phyloP scores from a whole-genome alignment of 2,113 vertebrate species.

The Burhinus bistriatus region DNA sequence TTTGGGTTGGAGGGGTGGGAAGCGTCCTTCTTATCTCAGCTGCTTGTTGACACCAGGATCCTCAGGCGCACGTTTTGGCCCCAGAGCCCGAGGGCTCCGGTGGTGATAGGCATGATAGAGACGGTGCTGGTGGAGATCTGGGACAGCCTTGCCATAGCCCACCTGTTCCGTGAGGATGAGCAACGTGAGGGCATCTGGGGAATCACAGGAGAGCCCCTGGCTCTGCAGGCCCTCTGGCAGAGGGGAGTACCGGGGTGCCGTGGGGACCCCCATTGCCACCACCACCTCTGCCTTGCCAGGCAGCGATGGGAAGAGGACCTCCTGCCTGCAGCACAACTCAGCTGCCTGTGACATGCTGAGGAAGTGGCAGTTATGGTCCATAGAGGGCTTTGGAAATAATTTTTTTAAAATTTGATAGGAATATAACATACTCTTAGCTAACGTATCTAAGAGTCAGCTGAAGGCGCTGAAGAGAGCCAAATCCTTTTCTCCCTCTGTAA shows the following conservation, averaged over 20 bases:
- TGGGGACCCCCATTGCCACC: not conserved
- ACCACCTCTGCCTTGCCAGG: not conserved
- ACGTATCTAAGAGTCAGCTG: not conserved
- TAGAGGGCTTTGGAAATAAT: not conserved
- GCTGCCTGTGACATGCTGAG: not conserved
- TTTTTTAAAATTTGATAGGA: not conserved
- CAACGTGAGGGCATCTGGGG: not conserved
- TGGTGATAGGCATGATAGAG: not conserved
- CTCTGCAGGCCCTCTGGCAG: fast-evolving
- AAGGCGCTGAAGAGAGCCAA: not conserved
- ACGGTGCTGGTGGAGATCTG: not conserved
- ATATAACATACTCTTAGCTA: not conserved
- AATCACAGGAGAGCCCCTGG: not conserved
- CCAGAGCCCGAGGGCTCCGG: not conserved
- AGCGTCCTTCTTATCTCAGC: not conserved
- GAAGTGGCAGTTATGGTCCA: not conserved
- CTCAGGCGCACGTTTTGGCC: not conserved
- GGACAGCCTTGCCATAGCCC: not conserved
- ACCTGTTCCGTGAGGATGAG: not conserved
- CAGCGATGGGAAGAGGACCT: not conserved
- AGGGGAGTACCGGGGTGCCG: fast-evolving
- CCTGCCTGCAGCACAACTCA: not conserved
- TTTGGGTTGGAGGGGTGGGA: not conserved
- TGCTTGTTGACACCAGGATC: not conserved
- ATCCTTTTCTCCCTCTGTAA: not conserved